Conservation (phyloP, 2,797 vertebrate genomes). For the Hippopotamyrus pictus region DNA sequence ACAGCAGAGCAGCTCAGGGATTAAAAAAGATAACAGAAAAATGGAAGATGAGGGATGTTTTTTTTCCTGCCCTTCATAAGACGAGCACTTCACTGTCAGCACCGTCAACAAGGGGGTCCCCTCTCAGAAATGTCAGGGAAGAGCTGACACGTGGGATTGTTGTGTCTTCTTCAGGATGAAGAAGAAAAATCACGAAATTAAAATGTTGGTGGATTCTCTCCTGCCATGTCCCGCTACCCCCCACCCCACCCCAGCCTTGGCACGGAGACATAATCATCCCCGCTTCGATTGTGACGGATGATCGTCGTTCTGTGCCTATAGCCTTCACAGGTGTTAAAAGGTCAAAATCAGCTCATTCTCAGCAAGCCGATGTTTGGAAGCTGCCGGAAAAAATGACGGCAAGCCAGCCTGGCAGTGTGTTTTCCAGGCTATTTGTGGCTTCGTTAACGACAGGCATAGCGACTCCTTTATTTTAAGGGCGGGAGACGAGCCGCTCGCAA, state of each 20-base stretch:
- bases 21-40: neutral
- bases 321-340: neutral
- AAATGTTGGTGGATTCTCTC: neutral
- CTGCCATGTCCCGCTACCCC: neutral
- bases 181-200: too few species aligned
- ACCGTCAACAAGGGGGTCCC: neutral
- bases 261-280: neutral
- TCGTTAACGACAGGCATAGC: neutral
- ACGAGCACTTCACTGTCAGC: neutral
- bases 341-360: neutral
- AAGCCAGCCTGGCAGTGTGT: neutral
- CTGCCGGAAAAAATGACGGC: neutral
- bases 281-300: neutral
- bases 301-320: neutral
- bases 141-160: neutral
- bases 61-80: neutral
- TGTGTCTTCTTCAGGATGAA: neutral
- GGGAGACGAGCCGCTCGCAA: neutral
- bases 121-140: neutral
- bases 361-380: neutral
- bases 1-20: neutral
- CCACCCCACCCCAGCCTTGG: neutral
- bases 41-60: neutral
- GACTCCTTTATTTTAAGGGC: neutral
- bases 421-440: neutral